Evolutionary conservation across 1,140 invertebrate genomes (phyloP).

Genomic region (Eumeta japonica): DNA sequence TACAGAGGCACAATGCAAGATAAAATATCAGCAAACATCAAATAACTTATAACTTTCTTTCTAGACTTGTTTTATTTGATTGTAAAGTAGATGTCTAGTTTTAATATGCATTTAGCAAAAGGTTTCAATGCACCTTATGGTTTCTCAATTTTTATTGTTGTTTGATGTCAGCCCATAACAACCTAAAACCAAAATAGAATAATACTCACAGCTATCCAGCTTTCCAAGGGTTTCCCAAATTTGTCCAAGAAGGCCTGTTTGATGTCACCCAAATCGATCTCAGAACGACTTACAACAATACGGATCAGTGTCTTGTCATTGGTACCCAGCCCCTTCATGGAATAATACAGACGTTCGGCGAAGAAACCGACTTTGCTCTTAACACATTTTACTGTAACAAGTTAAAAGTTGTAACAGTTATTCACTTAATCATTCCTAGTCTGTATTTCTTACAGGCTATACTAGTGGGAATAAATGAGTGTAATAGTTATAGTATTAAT

Average conservation of each 20-base stretch:
- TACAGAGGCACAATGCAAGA: too few species aligned
- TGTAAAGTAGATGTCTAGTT: too few species aligned
- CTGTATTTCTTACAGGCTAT: too few species aligned
- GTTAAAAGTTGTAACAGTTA: slow-evolving; percentile 13
- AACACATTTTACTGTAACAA: slow-evolving; percentile 76
- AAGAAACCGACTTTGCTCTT: slow-evolving; percentile 92
- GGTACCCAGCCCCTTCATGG: slow-evolving; percentile 87
- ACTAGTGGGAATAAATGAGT: too few species aligned
- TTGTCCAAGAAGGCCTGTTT: slow-evolving; percentile 85
- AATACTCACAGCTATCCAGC: slow-evolving; percentile 77
- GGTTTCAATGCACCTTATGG: too few species aligned
- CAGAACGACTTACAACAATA: slow-evolving; percentile 85
- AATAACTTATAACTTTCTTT: too few species aligned
- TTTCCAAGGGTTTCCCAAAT: slow-evolving; percentile 81
- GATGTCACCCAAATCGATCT: slow-evolving; percentile 89
- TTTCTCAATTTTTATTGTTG: too few species aligned
- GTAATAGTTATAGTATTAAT: background rate
- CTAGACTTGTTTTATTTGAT: too few species aligned
- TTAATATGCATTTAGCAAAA: too few species aligned
- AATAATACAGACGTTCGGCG: slow-evolving; percentile 84
- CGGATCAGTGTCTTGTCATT: slow-evolving; percentile 88
- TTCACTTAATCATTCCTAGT: too few species aligned
- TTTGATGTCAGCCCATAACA: too few species aligned
- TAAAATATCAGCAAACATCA: too few species aligned
- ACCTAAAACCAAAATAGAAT: slow-evolving; percentile 7